Evolutionary conservation across 2,888 invertebrate species (phyloP).

Genomic region (Glyphotaelius pellucidus): DNA sequence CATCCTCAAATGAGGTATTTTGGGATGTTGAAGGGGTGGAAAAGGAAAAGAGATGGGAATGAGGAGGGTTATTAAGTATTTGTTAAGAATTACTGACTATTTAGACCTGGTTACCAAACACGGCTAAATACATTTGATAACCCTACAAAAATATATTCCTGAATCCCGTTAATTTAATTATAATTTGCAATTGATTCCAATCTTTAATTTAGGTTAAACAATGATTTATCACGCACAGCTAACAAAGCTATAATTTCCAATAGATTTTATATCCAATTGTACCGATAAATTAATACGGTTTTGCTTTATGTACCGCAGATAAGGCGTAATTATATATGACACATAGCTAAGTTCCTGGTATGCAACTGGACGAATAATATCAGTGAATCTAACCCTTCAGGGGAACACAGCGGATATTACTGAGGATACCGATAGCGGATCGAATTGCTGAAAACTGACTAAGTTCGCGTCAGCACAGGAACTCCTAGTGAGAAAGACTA

Average conservation of each 20-base stretch:
- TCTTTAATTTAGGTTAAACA: neutral
- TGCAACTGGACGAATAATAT: neutral
- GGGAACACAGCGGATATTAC: neutral
- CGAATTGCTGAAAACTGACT: neutral
- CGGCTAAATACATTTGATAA: no score
- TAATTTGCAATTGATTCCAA: neutral
- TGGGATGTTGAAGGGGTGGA: no score
- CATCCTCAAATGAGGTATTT: no score
- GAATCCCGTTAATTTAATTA: neutral
- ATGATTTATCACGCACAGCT: neutral
- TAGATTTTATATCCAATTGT: neutral
- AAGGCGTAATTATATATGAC: slow-evolving; percentile 23
- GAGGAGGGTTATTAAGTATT: no score
- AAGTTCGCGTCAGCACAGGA: no score
- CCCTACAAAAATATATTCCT: no score
- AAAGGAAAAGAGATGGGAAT: no score
- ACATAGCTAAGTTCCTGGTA: neutral
- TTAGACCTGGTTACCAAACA: no score
- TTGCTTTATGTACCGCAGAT: neutral
- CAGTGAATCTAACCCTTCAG: neutral
- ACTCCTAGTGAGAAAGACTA: no score
- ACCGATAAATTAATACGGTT: neutral
- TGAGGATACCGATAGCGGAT: neutral
- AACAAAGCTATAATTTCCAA: neutral
- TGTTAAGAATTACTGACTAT: no score